phyloP scores from a whole-genome alignment of 2,797 vertebrate species.

The Scarus forsteni region DNA sequence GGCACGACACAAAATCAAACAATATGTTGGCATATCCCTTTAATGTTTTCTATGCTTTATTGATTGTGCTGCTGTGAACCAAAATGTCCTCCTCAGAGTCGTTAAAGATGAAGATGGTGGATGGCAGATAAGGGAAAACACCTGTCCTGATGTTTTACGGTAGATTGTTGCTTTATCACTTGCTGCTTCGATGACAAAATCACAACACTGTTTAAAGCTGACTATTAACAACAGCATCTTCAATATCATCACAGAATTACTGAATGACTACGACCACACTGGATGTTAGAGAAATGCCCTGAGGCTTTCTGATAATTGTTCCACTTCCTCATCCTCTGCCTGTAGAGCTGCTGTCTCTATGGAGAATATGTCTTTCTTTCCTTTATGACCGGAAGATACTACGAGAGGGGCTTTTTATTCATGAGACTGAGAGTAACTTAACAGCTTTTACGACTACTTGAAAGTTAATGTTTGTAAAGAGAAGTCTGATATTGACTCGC shows the following conservation, averaged over 20 bases:
- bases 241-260: not conserved
- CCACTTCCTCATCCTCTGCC: not conserved
- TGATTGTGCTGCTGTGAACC: too few relatives aligned
- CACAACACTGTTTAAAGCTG: not conserved
- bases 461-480: not conserved
- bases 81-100: too few relatives aligned
- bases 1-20: too few relatives aligned
- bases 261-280: not conserved
- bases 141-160: too few relatives aligned
- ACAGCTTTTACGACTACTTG: not conserved
- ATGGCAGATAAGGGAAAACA: too few relatives aligned
- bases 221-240: not conserved
- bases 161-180: slow-evolving; percentile 7
- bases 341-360: not conserved
- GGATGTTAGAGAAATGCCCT: not conserved
- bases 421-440: not conserved
- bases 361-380: not conserved
- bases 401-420: not conserved
- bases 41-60: too few relatives aligned
- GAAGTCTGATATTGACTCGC: not conserved
- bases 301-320: not conserved
- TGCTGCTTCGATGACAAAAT: not conserved
- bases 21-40: too few relatives aligned
- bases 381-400: not conserved
- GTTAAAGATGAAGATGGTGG: too few relatives aligned